A percentile compares a stretch with the other conserved stretches of the same genome.
These are phyloP conservation scores for Choloepus hoffmanni DNA, from an alignment of 2,113 vertebrate genomes.

Conservation along the genomic window DNA sequence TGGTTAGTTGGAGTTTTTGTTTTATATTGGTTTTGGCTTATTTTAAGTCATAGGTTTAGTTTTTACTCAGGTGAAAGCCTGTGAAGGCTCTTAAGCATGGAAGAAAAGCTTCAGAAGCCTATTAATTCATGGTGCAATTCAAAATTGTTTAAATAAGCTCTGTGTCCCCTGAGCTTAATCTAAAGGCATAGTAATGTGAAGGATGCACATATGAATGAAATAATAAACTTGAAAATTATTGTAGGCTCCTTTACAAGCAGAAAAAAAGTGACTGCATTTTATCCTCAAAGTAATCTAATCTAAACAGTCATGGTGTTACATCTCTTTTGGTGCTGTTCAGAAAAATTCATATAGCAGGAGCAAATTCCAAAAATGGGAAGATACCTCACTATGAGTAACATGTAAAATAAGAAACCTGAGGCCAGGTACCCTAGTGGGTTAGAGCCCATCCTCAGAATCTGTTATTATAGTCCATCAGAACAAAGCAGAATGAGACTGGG, in stretches of 20 bases:
- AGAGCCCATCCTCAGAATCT: background rate
- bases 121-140: conserved; percentile 61
- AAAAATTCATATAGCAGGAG: conserved; percentile 19
- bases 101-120: conserved; percentile 56
- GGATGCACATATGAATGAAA: background rate
- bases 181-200: background rate
- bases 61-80: conserved; percentile 68
- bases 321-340: conserved; percentile 72
- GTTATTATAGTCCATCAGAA: background rate
- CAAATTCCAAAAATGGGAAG: background rate
- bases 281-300: conserved; percentile 42
- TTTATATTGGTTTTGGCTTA: conserved; percentile 61
- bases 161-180: conserved; percentile 15
- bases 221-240: conserved; percentile 51
- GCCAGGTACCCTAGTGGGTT: background rate
- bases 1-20: background rate
- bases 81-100: conserved; percentile 32
- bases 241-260: background rate
- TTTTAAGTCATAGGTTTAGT: conserved; percentile 66
- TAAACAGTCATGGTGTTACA: conserved; percentile 54
- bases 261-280: conserved; percentile 31
- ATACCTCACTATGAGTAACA: background rate
- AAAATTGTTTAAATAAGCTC: conserved; percentile 48
- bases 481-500: background rate
- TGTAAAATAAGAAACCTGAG: background rate